Percentiles rank a stretch among this genome's conserved stretches.
Conservation (phyloP, 1,140 invertebrate genomes). For the Bombus picipes region DNA sequence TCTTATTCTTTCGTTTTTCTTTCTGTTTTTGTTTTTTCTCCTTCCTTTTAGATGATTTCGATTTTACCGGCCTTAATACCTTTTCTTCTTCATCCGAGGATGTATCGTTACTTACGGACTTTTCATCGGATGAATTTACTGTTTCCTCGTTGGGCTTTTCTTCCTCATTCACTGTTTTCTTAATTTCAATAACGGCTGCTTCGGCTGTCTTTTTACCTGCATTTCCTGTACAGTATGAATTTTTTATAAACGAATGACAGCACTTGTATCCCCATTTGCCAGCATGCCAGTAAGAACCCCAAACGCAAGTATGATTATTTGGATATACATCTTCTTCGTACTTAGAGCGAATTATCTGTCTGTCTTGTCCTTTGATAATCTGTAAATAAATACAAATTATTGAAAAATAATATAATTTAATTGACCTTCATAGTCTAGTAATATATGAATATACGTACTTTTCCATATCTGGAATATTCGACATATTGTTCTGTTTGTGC, state of each 20-base stretch:
- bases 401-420: not conserved
- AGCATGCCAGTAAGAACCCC: constrained; percentile 97
- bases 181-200: constrained; percentile 15
- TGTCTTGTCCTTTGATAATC: constrained; percentile 92
- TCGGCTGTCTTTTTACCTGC: constrained; percentile 84
- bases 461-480: constrained; percentile 97
- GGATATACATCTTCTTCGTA: constrained; percentile 97
- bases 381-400: constrained; percentile 65
- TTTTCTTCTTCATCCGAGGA: constrained; percentile 77
- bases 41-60: constrained; percentile 82
- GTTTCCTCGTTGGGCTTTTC: constrained; percentile 50
- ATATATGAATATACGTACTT: constrained; percentile 89
- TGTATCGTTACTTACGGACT: constrained; percentile 66
- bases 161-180: constrained; percentile 39
- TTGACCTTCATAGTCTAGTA: not conserved
- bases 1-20: constrained; percentile 88
- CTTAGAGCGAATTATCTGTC: constrained; percentile 91
- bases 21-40: constrained; percentile 85
- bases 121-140: constrained; percentile 57
- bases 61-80: constrained; percentile 62
- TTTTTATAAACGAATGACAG: constrained; percentile 96
- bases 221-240: constrained; percentile 94
- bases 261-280: constrained; percentile 98
- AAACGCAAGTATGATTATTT: constrained; percentile 97
- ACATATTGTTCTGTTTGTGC: constrained; percentile 98